These are phyloP conservation scores for Nestor notabilis DNA, from an alignment of 2,113 vertebrate genomes.

Conservation along the genomic window DNA sequence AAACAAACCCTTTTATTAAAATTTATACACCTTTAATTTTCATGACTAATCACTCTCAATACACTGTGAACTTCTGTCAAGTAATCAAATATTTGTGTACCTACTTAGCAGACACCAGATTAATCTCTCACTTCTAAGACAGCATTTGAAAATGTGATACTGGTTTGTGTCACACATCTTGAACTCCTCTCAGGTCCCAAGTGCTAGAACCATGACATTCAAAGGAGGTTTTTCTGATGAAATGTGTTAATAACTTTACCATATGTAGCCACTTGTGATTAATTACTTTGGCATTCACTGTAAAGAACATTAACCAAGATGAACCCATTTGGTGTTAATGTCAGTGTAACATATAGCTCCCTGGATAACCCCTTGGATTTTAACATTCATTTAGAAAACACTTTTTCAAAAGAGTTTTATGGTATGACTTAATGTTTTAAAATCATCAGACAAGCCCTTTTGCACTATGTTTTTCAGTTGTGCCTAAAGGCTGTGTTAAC, in stretches of 20 bases:
- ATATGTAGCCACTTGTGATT: conserved; percentile 45
- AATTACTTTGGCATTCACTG: conserved; percentile 68
- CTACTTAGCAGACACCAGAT: not conserved
- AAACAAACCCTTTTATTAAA: not conserved
- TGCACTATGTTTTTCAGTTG: not conserved
- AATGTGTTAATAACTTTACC: conserved; percentile 54
- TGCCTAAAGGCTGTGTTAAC: not conserved
- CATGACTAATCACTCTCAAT: not conserved
- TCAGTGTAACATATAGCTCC: conserved; percentile 58
- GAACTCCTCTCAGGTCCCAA: conserved; percentile 13
- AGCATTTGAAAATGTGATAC: conserved; percentile 18
- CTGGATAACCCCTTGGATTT: conserved; percentile 38
- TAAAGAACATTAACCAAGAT: conserved; percentile 65
- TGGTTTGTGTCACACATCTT: not conserved
- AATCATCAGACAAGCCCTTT: not conserved
- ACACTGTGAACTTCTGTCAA: not conserved
- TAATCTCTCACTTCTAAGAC: not conserved
- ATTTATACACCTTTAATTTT: not conserved
- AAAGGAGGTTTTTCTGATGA: conserved; percentile 51
- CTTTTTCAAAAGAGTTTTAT: conserved; percentile 14
- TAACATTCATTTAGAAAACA: conserved; percentile 43
- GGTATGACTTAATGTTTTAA: not conserved
- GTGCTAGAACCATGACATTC: conserved; percentile 45
- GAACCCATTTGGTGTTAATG: conserved; percentile 69
- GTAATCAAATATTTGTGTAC: not conserved